Evolutionary conservation across 2,797 vertebrate species (phyloP), one percentile per base, ranked within the genome.

Genomic region (Huso huso): DNA sequence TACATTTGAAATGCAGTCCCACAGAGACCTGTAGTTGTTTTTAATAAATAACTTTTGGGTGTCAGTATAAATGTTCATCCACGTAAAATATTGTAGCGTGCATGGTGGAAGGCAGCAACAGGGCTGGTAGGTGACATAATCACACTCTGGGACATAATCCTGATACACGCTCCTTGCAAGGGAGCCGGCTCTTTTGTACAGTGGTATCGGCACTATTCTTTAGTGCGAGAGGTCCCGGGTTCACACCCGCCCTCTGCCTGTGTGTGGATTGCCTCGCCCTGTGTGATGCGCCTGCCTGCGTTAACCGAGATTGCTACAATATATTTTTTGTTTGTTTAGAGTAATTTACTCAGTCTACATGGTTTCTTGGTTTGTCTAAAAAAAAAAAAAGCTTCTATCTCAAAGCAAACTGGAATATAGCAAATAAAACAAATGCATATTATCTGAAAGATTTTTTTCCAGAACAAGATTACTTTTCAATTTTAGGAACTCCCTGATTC

Each of bases 401-500:
- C 8, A 9, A 12, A 8, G 12, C 51, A 53, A 12, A 53, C 8
- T 6, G 8, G 51, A 9, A 12, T 9, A 53, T 9, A 53, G 51
- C 8, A 8, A 53, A 53, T 8, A 8, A 53, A 6, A 9, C 51
- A 53, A 53, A 12, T 53, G 12, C 51, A 53, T 9, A 9, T 12
- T 5, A 9, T 53, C 2, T 53, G 12, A 9, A 51, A 23, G 53
- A 59, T 15, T 66, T 6, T 69, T 48, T 23, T 59, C 52, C 57
- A 66, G 50, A 8, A 6, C 3, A 66, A 48, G 37, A 0, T 10
- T 53, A 6, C 69, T 58, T 49, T 48, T 69, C 23, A 11, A 49
- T 58, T 70, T 48, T 69, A 94, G 93, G 90, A 92, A 66, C 75
- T 94, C 6, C 93, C 93, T 0, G 86, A 90, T 61, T 84, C 79